phyloP scores from a whole-genome alignment of 92 coral and sea anemone genomes.

The Desmophyllum pertusum region DNA sequence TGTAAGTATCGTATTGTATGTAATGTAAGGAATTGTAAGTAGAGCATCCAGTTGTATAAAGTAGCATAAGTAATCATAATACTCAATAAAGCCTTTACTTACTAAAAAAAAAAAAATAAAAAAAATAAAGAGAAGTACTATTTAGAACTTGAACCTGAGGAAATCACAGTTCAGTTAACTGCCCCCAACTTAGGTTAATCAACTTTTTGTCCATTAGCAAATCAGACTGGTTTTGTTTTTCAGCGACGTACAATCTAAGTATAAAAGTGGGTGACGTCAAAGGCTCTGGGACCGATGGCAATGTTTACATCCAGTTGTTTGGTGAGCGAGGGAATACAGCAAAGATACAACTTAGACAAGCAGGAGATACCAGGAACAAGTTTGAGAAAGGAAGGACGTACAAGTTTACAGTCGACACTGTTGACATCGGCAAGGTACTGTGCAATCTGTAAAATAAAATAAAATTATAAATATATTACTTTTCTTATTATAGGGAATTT shows the following conservation, averaged over 20 bases:
- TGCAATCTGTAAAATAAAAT: no score
- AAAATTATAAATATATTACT: no score
- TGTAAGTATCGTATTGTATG: no score
- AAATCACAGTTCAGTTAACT: no score
- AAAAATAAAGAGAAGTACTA: no score
- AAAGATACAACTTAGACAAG: slow-evolving; percentile 96
- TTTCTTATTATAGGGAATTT: not conserved
- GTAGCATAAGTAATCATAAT: no score
- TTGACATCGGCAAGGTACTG: slow-evolving; percentile 93
- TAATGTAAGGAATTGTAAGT: no score
- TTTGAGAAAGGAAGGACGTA: slow-evolving; percentile 98
- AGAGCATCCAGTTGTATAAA: no score
- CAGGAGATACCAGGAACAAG: slow-evolving; percentile 92
- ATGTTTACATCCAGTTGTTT: slow-evolving; percentile 97
- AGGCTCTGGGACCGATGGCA: slow-evolving; percentile 98
- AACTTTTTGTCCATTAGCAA: not conserved
- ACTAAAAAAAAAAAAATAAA: no score
- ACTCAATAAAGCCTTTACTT: no score
- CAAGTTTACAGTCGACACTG: slow-evolving; percentile 98
- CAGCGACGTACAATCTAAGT: slow-evolving; percentile 95
- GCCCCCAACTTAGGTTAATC: no score
- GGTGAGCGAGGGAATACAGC: slow-evolving; percentile 98
- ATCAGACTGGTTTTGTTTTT: not conserved
- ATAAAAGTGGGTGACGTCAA: slow-evolving; percentile 99
- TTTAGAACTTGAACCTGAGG: no score